Conservation (phyloP, 2,797 vertebrate species). For the Xenopus petersii region DNA sequence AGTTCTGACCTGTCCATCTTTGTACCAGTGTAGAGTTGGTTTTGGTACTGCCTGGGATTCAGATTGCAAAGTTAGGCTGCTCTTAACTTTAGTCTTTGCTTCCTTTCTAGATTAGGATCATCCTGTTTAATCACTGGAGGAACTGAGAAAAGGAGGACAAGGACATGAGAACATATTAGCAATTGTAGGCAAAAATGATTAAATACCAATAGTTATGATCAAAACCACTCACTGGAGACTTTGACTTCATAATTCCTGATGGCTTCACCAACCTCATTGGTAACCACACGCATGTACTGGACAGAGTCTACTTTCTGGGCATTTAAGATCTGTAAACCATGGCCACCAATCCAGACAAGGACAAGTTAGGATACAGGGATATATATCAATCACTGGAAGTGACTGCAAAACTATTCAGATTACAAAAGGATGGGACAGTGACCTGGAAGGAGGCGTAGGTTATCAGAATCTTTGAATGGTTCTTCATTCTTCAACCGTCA, state of each 20-base stretch:
- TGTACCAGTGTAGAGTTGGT: conserved; percentile 82
- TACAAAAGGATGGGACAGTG: conserved; percentile 15
- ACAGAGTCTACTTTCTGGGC: conserved; percentile 66
- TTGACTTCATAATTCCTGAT: conserved; percentile 63
- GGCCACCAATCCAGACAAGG: conserved; percentile 55
- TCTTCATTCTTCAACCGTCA: conserved; percentile 86
- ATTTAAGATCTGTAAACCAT: conserved; percentile 65
- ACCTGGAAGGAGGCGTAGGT: conserved; percentile 68
- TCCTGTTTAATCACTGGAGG: conserved; percentile 87
- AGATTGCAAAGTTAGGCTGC: conserved; percentile 79
- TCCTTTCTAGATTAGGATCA: conserved; percentile 66
- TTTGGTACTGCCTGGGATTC: conserved; percentile 79
- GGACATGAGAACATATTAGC: no score
- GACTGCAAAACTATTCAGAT: no score
- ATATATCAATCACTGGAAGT: no score
- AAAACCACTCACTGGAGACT: conserved; percentile 61
- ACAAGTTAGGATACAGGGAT: not conserved
- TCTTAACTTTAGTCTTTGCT: conserved; percentile 82
- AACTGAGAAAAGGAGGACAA: conserved; percentile 61
- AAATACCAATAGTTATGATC: no score
- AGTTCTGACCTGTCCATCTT: conserved; percentile 81
- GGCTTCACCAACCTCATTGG: conserved; percentile 54
- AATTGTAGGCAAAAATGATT: no score
- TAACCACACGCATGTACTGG: conserved; percentile 66
- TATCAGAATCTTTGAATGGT: conserved; percentile 59